Evolutionary conservation across 1,140 invertebrate genomes (phyloP).

Genomic region (Radopholus similis): DNA sequence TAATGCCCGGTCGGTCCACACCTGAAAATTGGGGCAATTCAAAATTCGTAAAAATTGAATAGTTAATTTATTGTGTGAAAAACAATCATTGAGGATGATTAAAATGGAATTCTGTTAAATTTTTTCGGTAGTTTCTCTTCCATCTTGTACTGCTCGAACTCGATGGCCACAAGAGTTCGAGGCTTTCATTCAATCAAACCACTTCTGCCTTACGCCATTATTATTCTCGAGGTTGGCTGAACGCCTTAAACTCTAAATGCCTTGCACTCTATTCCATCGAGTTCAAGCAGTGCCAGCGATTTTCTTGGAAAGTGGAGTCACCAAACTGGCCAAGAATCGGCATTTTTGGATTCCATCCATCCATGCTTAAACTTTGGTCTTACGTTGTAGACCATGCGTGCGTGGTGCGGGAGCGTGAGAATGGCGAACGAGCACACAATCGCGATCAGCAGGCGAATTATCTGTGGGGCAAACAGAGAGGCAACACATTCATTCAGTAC

Average conservation of each 20-base stretch:
- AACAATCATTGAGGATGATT: too few species aligned
- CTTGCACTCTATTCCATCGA: too few species aligned
- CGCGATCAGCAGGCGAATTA: slow-evolving; percentile 55
- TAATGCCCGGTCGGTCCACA: slow-evolving; percentile 30
- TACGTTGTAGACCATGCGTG: slow-evolving; percentile 45
- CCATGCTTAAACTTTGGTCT: not conserved
- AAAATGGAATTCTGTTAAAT: too few species aligned
- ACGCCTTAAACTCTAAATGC: not conserved
- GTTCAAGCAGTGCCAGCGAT: too few species aligned
- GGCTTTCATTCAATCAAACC: too few species aligned
- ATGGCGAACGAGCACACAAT: slow-evolving; percentile 53
- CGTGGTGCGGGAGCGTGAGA: slow-evolving; percentile 55
- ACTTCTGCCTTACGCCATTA: too few species aligned
- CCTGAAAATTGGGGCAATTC: slow-evolving; percentile 39
- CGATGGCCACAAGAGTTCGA: too few species aligned
- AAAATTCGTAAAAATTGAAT: slow-evolving; percentile 21
- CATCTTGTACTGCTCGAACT: too few species aligned
- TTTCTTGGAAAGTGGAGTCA: not conserved
- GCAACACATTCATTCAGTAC: not conserved
- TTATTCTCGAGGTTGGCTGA: too few species aligned
- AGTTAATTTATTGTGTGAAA: too few species aligned
- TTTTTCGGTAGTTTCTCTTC: too few species aligned
- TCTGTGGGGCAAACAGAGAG: slow-evolving; percentile 22
- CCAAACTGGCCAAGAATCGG: slow-evolving; percentile 1
- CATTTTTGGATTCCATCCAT: not conserved